Percentiles rank a stretch among this genome's conserved stretches.
phyloP scores from a whole-genome alignment of 2,888 invertebrate genomes.

The Galerucella calmariensis region DNA sequence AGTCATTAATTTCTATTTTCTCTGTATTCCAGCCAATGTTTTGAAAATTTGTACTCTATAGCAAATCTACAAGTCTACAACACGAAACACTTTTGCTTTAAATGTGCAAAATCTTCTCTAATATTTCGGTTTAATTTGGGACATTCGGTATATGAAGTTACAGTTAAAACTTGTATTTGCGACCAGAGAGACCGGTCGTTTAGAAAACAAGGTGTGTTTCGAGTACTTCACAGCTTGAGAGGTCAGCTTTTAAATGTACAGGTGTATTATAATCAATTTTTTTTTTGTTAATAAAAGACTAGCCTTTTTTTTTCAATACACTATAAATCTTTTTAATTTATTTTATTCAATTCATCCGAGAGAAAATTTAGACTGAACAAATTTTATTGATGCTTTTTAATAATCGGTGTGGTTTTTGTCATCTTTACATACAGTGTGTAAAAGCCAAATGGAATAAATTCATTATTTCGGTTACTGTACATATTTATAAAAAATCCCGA shows the following conservation, averaged over 20 bases:
- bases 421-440: too few species aligned
- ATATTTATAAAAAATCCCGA: too few species aligned
- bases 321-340: background rate
- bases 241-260: background rate
- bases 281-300: background rate
- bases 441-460: too few species aligned
- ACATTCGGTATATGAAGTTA: background rate
- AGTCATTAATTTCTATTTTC: too few species aligned
- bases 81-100: too few species aligned
- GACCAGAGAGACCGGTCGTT: slow-evolving; percentile 19
- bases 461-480: too few species aligned
- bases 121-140: background rate
- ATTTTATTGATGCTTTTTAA: background rate
- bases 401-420: background rate
- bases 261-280: background rate
- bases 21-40: too few species aligned
- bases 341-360: background rate
- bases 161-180: slow-evolving; percentile 3
- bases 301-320: background rate
- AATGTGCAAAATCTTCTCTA: too few species aligned
- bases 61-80: too few species aligned
- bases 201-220: slow-evolving; percentile 25
- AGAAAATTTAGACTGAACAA: background rate
- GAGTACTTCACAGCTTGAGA: slow-evolving; percentile 1
- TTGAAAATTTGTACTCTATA: too few species aligned